Base-by-base conservation (phyloP, 1,140 invertebrate genomes). In the Pachyrhynchus sulphureomaculatus region DNA sequence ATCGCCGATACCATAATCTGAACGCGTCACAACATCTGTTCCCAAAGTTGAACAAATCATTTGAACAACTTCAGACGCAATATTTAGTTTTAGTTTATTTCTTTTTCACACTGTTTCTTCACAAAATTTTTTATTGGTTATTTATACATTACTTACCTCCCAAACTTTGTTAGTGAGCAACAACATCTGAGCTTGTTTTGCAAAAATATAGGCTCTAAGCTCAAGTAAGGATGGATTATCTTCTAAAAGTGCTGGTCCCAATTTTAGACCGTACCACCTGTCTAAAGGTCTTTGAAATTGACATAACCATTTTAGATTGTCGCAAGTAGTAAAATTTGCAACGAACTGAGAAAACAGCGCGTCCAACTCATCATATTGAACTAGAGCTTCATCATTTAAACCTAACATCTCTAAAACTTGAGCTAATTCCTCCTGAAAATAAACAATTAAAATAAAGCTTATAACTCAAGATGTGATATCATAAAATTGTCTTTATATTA, bases 281-380 rank as follows among this genome's bases (percentile, higher is more conserved):
- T 87, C 88, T 47, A 94, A 81, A 2, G 89, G 84, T 61, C 80
- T 82, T 74, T 88, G 86, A 71, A 95, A 93, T 21, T 84, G 83
- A 42, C 79, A 80, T 59, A 95, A 76, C 93, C 93, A 96, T 54
- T 83, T 83, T 58, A 91, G 88, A 73, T 85, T 86, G 66, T 91
- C 89, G 72, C 90, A 90, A 63, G 91, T 83, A 74, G 90, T 88
- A 39, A 92, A 92, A 80, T 96, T 96, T 55, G 95, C 85, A 33
- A 98, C 87, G 81, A 96, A 97, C 80, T 98, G 95, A 9, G 95
- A 95, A 77, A 98, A 98, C 45, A 98, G 83, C 51, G 95, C 95
- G 82, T 98, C 95, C 67, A 98, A 79, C 81, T 98, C 95, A 80
- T 99, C 95, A 79, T 98, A 98, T 72, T 98, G 95, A 42, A 98